Percentiles rank a stretch among this genome's conserved stretches.
These are phyloP conservation scores for Ferdinandea cuprea DNA, from an alignment of 2,888 invertebrate genomes.

Conservation along the genomic window DNA sequence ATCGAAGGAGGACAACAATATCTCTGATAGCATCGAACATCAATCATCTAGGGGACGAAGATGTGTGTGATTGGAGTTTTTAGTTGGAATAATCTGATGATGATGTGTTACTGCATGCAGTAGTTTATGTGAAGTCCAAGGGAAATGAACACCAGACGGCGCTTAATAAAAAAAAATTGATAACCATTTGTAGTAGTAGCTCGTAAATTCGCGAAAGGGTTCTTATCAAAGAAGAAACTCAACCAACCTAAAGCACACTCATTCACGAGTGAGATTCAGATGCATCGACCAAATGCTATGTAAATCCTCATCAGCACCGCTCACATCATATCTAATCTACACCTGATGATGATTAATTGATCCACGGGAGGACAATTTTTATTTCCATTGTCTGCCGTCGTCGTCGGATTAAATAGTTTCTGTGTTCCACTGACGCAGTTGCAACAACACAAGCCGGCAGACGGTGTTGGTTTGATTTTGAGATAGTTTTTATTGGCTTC, in stretches of 20 bases:
- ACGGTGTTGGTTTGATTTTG: constrained; percentile 34
- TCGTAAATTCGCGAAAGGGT: neutral
- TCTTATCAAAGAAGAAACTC: neutral
- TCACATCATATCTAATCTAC: constrained; percentile 48
- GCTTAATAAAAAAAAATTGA: too few species aligned
- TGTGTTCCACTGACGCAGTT: constrained; percentile 36
- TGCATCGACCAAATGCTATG: neutral
- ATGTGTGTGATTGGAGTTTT: neutral
- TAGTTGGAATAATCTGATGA: neutral
- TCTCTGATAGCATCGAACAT: constrained; percentile 56
- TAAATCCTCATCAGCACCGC: constrained; percentile 48
- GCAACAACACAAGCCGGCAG: constrained; percentile 26
- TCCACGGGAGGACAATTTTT: constrained; percentile 62
- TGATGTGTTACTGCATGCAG: too few species aligned
- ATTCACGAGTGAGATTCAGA: too few species aligned
- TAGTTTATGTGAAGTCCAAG: neutral
- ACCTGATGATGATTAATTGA: constrained; percentile 72
- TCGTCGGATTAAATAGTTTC: constrained; percentile 10
- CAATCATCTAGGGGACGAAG: constrained; percentile 43
- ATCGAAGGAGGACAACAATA: constrained; percentile 50
- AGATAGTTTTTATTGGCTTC: constrained; percentile 29
- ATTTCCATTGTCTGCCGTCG: constrained; percentile 61
- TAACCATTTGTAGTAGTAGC: too few species aligned
- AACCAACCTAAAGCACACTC: too few species aligned
- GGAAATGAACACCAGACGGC: too few species aligned